phyloP scores from a whole-genome alignment of 2,888 invertebrate genomes.

The Trimorus sp. region DNA sequence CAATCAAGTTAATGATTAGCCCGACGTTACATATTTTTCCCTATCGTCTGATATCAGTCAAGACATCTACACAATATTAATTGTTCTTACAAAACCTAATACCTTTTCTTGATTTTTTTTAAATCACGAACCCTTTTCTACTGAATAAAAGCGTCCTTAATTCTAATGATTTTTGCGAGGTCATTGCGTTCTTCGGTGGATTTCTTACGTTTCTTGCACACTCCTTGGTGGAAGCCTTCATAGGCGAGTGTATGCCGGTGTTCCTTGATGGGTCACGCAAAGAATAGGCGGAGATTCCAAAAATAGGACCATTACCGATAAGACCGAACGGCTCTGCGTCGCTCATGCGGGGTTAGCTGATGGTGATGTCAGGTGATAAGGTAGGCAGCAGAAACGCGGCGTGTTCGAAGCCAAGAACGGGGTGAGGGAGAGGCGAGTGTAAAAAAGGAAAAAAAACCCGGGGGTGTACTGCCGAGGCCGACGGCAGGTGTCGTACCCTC shows the following conservation, averaged over 20 bases:
- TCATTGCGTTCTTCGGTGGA: conserved; percentile 26
- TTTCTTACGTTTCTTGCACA: conserved; percentile 42
- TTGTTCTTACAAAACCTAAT: too few species aligned
- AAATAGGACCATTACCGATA: conserved; percentile 81
- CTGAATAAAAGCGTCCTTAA: not conserved
- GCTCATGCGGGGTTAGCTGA: conserved; percentile 67
- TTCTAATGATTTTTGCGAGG: conserved; percentile 16
- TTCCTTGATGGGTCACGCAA: conserved; percentile 78
- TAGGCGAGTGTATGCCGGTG: conserved; percentile 39
- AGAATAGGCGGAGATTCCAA: conserved; percentile 81
- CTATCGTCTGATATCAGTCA: too few species aligned
- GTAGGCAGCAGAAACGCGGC: conserved; percentile 67
- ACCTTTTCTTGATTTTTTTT: too few species aligned
- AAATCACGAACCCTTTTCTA: too few species aligned
- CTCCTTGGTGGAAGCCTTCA: conserved; percentile 54
- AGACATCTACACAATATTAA: too few species aligned
- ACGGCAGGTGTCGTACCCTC: conserved; percentile 51
- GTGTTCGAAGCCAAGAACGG: conserved; percentile 33
- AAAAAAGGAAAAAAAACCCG: conserved; percentile 19
- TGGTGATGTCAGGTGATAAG: conserved; percentile 81
- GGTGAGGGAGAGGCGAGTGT: conserved; percentile 5
- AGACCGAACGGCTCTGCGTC: conserved; percentile 70
- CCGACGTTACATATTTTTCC: too few species aligned
- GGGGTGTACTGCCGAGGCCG: conserved; percentile 35
- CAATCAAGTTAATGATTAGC: too few species aligned